These are phyloP conservation scores for Paramacrobiotus metropolitanus DNA, from an alignment of 1,140 invertebrate species.

Conservation along the genomic window DNA sequence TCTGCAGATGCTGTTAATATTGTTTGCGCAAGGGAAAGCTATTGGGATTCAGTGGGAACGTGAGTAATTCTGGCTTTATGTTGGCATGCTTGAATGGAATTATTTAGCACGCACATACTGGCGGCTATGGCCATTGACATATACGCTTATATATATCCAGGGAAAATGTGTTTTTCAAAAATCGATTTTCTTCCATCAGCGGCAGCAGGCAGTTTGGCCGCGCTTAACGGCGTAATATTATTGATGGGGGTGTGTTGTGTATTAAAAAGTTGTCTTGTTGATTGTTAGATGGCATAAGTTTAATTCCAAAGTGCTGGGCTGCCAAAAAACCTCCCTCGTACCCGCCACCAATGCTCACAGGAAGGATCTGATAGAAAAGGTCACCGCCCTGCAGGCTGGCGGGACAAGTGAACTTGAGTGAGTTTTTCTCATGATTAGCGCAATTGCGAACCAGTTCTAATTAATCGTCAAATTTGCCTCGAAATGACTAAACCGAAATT, in stretches of 20 bases:
- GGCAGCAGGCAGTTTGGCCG: too few relatives aligned
- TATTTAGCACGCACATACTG: too few relatives aligned
- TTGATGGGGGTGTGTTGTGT: too few relatives aligned
- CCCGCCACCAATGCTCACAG: slow-evolving; percentile 23
- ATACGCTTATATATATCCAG: too few relatives aligned
- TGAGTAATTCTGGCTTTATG: slow-evolving; percentile 12
- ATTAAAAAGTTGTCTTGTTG: not conserved
- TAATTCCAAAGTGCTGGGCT: slow-evolving; percentile 22
- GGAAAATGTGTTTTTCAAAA: too few relatives aligned
- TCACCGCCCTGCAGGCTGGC: slow-evolving; percentile 21
- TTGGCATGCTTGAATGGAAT: too few relatives aligned
- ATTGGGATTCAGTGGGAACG: slow-evolving; percentile 21
- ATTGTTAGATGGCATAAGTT: slow-evolving; percentile 20
- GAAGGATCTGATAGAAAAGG: slow-evolving; percentile 26
- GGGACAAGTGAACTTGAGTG: slow-evolving; percentile 25
- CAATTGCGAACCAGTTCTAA: too few relatives aligned
- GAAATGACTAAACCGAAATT: too few relatives aligned
- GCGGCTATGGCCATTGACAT: too few relatives aligned
- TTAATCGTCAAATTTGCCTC: too few relatives aligned
- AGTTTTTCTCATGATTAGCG: slow-evolving; percentile 10
- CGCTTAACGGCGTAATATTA: too few relatives aligned
- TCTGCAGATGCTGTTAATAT: slow-evolving; percentile 23
- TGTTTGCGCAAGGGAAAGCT: slow-evolving; percentile 24
- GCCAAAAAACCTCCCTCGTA: slow-evolving; percentile 22
- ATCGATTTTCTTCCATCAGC: too few relatives aligned